Base-by-base conservation (phyloP, 2,888 invertebrate species). In the Meiosimyza decipiens region DNA sequence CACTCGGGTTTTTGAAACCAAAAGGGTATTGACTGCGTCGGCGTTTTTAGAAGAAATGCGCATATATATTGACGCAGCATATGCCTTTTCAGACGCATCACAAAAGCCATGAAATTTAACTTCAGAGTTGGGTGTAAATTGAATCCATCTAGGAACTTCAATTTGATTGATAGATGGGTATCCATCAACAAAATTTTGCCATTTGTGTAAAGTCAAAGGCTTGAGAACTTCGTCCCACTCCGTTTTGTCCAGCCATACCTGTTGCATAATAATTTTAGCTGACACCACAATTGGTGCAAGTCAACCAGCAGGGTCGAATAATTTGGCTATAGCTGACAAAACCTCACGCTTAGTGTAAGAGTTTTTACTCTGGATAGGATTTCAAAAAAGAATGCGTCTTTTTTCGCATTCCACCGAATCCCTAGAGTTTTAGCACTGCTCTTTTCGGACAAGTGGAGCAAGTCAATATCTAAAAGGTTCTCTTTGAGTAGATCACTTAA, bases 51-150 rank as follows among this genome's bases (percentile, higher is more conserved):
- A 28, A 28, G 4, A 0, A 28, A 28, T 28, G 4, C 28, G 2
- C 2, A 57, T 57, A 22, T 57, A 57, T 1, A 57, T 18, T 7
- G 15, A 16, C 18, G 16, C 55, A 18, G 18, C 28, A 28, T 28
- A 4, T 28, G 28, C 28, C 28, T 28, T 28, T 28, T 28, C 28
- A 3, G 28, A 28, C 4, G 55, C 55, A 16, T 55, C 55, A 16
- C 11, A 60, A 33, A 60, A 60, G 12, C 15, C 60, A 60, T 60
- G 60, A 60, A 60, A 12, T 60, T 60, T 5, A 60, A 60, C 33
- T 11, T 28, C 6, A 9, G 5, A 15, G 3, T 28, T 40, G 12
- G 60, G 33, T 11, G 22, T 60, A 40, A 15, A 60, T 3, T 22
- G 33, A 22, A n/a, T 33, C 33, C 60, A 60, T 4, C 60, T 28